Conservation (phyloP, 2,113 vertebrate genomes). For the Ellobius talpinus region DNA sequence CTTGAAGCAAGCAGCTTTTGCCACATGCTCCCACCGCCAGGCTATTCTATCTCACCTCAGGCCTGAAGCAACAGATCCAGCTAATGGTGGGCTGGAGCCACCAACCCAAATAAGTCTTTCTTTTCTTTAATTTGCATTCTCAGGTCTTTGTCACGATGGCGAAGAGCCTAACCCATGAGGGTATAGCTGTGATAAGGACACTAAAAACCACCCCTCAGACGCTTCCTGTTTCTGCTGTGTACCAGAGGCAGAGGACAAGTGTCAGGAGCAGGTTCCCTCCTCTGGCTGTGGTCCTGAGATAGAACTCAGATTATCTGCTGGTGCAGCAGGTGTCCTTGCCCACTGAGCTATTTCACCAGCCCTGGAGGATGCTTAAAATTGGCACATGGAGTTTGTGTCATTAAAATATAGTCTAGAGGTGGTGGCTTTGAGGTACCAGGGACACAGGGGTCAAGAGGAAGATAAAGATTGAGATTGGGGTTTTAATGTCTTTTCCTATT, state of each 20-base stretch:
- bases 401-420: background rate
- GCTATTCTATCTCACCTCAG: background rate
- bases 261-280: background rate
- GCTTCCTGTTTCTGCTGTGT: background rate
- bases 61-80: background rate
- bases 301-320: background rate
- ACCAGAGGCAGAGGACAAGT: background rate
- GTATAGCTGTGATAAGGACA: background rate
- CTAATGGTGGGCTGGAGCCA: background rate
- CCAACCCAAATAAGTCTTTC: background rate
- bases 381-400: background rate
- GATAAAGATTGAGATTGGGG: background rate
- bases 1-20: background rate
- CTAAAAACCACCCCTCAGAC: background rate
- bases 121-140: background rate
- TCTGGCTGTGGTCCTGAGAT: background rate
- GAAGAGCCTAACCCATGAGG: background rate
- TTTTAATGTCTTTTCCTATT: conserved; percentile 14
- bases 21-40: background rate
- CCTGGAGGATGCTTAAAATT: background rate
- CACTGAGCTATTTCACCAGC: background rate
- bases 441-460: background rate
- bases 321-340: background rate
- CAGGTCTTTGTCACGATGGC: background rate
- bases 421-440: too few relatives aligned